These are phyloP conservation scores for Calyptommatus sinebrachiatus DNA, from an alignment of 2,113 vertebrate species.

Conservation along the genomic window DNA sequence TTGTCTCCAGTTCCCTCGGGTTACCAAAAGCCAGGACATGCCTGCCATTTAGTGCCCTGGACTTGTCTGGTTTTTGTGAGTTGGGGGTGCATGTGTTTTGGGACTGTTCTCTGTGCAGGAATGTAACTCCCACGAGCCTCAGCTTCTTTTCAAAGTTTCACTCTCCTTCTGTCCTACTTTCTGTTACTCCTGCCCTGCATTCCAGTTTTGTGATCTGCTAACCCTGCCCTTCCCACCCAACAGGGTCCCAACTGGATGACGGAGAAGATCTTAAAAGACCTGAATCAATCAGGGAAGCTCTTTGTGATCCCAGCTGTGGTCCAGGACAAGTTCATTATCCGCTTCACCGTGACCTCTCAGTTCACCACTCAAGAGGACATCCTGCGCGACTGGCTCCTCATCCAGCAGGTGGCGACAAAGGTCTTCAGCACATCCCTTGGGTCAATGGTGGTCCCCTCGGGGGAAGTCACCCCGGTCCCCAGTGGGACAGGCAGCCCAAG, in stretches of 20 bases:
- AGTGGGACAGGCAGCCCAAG: slow-evolving; percentile 1
- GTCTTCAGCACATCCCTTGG: slow-evolving; percentile 67
- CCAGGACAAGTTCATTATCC: slow-evolving; percentile 85
- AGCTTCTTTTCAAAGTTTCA: no score
- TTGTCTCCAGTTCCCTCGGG: no score
- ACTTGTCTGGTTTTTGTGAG: no score
- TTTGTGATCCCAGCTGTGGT: slow-evolving; percentile 90
- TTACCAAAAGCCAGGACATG: no score
- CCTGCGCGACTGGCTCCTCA: slow-evolving; percentile 86
- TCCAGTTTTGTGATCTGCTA: background rate
- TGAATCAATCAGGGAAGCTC: slow-evolving; percentile 83
- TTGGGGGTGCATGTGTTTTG: no score
- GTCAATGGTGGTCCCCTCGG: slow-evolving; percentile 30
- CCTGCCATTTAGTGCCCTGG: no score
- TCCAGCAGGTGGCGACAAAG: slow-evolving; percentile 74
- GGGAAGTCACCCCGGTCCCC: slow-evolving; percentile 34
- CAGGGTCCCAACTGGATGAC: slow-evolving; percentile 89
- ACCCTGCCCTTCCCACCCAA: background rate
- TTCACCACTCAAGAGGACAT: slow-evolving; percentile 88
- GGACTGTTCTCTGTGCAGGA: no score
- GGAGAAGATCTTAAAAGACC: slow-evolving; percentile 84
- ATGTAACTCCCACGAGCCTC: no score
- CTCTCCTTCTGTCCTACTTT: no score
- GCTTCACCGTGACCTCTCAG: slow-evolving; percentile 93
- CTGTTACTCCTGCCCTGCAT: no score